Conservation (phyloP, 2,888 invertebrate genomes). For the Polymixis flavicincta region DNA sequence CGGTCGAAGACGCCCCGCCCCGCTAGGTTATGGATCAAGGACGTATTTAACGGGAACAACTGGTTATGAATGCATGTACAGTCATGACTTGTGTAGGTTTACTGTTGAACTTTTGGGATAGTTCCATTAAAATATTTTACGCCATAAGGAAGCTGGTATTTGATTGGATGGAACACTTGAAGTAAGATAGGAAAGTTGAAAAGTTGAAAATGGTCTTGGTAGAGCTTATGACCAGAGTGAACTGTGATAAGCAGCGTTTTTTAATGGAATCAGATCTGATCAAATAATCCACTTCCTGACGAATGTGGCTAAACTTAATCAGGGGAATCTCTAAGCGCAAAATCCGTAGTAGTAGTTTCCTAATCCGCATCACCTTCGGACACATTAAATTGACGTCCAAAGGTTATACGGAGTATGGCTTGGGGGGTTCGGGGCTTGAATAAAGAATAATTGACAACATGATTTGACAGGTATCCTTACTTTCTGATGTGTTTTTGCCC, state of each 20-base stretch:
- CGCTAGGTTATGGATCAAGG: slow-evolving; percentile 80
- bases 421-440: too few relatives aligned
- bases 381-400: too few relatives aligned
- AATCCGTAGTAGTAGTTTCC: too few relatives aligned
- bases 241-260: not conserved
- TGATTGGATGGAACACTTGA: not conserved
- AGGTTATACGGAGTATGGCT: too few relatives aligned
- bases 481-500: too few relatives aligned
- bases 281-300: not conserved
- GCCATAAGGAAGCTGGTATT: not conserved
- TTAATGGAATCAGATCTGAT: not conserved
- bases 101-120: not conserved
- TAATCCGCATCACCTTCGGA: too few relatives aligned
- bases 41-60: slow-evolving; percentile 62
- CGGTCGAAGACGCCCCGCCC: slow-evolving; percentile 76
- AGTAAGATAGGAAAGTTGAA: not conserved
- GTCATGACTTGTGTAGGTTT: slow-evolving; percentile 1
- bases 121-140: not conserved
- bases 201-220: not conserved
- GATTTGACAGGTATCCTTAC: too few relatives aligned
- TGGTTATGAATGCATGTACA: slow-evolving; percentile 27
- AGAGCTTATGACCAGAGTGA: not conserved
- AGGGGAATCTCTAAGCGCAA: too few relatives aligned
- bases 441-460: too few relatives aligned
- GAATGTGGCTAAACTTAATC: not conserved